phyloP scores from a whole-genome alignment of 2,888 invertebrate genomes.

The Brachyptera risi region DNA sequence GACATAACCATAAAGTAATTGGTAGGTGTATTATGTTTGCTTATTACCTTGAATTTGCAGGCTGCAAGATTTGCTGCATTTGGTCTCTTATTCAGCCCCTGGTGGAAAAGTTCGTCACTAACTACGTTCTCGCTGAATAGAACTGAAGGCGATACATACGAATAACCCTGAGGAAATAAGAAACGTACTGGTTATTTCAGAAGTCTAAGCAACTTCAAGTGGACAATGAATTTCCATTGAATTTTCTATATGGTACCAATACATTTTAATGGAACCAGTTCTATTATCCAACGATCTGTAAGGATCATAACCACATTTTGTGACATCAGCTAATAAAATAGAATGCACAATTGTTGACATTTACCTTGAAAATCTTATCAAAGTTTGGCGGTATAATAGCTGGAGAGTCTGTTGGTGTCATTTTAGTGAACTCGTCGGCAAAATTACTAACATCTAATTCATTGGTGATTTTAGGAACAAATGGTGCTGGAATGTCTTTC shows the following conservation, averaged over 20 bases:
- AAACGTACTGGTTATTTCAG: too few species aligned
- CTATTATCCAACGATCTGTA: too few species aligned
- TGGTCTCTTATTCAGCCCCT: constrained; percentile 50
- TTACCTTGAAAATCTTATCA: constrained; percentile 82
- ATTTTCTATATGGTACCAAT: too few species aligned
- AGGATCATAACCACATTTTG: too few species aligned
- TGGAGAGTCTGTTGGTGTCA: constrained; percentile 88
- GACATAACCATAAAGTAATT: too few species aligned
- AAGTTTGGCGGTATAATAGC: constrained; percentile 80
- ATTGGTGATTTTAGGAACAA: constrained; percentile 77
- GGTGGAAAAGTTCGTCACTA: constrained; percentile 63
- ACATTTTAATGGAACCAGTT: too few species aligned
- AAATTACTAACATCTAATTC: constrained; percentile 95
- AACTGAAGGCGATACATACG: constrained; percentile 91
- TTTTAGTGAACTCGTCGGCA: constrained; percentile 92
- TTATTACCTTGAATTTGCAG: constrained; percentile 54
- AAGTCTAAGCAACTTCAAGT: too few species aligned
- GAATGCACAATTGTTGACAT: too few species aligned
- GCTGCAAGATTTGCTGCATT: constrained; percentile 49
- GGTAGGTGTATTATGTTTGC: not conserved
- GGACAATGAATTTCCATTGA: too few species aligned
- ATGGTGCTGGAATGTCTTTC: constrained; percentile 80
- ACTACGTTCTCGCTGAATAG: constrained; percentile 75
- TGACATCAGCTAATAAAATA: too few species aligned
- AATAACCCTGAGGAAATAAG: constrained; percentile 66